Conservation (phyloP, 2,113 vertebrate species). For the Hydrolagus affinis region DNA sequence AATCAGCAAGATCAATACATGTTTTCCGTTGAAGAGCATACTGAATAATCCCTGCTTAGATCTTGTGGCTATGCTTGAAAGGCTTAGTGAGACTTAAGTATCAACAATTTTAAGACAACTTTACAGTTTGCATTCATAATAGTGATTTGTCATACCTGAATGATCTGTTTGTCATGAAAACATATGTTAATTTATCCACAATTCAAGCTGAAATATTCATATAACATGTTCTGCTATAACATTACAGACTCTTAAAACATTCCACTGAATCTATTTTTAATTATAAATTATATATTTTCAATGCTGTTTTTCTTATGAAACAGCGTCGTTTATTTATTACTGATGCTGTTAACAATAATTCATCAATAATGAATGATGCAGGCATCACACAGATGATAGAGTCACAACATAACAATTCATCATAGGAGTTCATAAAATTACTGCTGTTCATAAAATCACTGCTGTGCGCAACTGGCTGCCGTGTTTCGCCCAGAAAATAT, state of each 20-base stretch:
- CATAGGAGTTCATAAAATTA: too few species aligned
- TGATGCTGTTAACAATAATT: too few species aligned
- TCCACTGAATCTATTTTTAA: background rate
- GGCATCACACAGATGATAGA: too few species aligned
- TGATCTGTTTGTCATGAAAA: background rate
- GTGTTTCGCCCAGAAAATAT: too few species aligned
- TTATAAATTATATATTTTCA: background rate
- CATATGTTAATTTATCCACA: background rate
- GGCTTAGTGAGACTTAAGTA: background rate
- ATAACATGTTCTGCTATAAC: background rate
- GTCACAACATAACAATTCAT: too few species aligned
- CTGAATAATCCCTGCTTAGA: background rate
- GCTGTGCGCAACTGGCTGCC: too few species aligned
- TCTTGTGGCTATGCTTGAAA: background rate
- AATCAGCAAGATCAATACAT: background rate
- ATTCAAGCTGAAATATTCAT: background rate
- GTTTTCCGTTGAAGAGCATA: background rate
- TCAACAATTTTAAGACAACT: background rate
- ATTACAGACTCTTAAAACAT: background rate
- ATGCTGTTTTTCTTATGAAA: too few species aligned
- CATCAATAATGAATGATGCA: too few species aligned
- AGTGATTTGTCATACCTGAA: background rate
- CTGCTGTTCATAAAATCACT: too few species aligned
- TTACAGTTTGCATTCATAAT: constrained; percentile 4
- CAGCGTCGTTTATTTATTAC: too few species aligned